Percentiles rank a stretch among this genome's conserved stretches.
Conservation (phyloP, 2,888 invertebrate genomes). For the Rugalucina vietnamica region DNA sequence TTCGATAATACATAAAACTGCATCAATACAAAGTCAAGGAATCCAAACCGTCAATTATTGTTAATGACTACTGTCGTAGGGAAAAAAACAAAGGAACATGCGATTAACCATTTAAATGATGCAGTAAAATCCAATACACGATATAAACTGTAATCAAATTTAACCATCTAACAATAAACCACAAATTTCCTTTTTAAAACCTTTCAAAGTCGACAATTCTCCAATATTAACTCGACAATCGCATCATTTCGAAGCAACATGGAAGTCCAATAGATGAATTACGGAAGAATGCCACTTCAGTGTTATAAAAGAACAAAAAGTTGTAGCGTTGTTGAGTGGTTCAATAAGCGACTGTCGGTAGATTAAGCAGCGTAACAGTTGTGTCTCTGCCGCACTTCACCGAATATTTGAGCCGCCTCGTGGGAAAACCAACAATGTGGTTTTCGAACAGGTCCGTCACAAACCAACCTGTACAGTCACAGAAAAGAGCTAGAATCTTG, state of each 20-base stretch:
- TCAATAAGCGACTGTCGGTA: slow-evolving; percentile 3
- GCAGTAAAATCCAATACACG: background rate
- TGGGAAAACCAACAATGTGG: too few species aligned
- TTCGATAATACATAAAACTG: background rate
- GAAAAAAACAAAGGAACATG: background rate
- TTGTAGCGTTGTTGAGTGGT: slow-evolving; percentile 7
- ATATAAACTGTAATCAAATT: background rate
- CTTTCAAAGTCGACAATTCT: background rate
- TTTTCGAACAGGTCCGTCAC: too few species aligned
- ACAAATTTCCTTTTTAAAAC: background rate
- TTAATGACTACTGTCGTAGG: too few species aligned
- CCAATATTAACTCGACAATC: slow-evolving; percentile 1
- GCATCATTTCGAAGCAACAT: background rate
- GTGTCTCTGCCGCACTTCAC: background rate
- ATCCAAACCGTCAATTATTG: background rate
- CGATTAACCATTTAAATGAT: background rate
- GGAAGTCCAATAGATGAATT: slow-evolving; percentile 1
- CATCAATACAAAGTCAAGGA: background rate
- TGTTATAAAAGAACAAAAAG: slow-evolving; percentile 15
- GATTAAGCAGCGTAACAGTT: slow-evolving; percentile 1
- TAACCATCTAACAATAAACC: background rate
- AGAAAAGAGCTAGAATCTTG: too few species aligned
- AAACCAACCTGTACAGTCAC: too few species aligned
- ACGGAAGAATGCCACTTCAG: slow-evolving; percentile 6
- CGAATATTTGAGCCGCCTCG: too few species aligned